These are phyloP conservation scores for Metallyticus violacea DNA, from an alignment of 2,888 invertebrate species.

Conservation along the genomic window DNA sequence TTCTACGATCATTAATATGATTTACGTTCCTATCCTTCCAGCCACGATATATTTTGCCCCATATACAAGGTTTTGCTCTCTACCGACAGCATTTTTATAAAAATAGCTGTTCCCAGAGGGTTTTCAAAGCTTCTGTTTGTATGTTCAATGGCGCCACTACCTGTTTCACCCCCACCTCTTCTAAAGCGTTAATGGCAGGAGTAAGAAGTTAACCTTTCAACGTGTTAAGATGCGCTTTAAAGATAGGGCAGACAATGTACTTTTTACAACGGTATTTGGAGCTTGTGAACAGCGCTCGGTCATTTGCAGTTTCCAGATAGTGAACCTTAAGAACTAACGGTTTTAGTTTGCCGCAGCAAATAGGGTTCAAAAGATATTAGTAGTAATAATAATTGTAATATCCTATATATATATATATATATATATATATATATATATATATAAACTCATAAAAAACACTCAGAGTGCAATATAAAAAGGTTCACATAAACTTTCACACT, in stretches of 20 bases:
- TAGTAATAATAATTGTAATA: too few species aligned
- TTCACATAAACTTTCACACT: too few species aligned
- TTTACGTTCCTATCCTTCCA: too few species aligned
- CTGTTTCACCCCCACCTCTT: neutral
- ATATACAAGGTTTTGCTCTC: neutral
- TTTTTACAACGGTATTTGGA: neutral
- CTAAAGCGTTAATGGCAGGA: neutral
- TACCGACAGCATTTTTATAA: neutral
- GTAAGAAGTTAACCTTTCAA: neutral
- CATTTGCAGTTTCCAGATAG: neutral
- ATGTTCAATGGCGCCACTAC: neutral
- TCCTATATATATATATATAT: too few species aligned
- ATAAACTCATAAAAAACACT: too few species aligned
- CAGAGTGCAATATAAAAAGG: too few species aligned
- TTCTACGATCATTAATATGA: too few species aligned
- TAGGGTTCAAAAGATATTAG: too few species aligned
- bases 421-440: too few species aligned
- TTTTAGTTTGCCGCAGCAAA: too few species aligned
- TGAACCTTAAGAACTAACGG: neutral
- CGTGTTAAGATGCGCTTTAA: neutral
- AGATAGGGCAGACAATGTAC: neutral
- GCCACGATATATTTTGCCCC: too few species aligned
- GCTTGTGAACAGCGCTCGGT: neutral
- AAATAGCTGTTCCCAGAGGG: neutral
- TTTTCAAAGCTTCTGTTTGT: neutral